Evolutionary conservation across 2,797 vertebrate species (phyloP).

Genomic region (Sebastes melanostomus): DNA sequence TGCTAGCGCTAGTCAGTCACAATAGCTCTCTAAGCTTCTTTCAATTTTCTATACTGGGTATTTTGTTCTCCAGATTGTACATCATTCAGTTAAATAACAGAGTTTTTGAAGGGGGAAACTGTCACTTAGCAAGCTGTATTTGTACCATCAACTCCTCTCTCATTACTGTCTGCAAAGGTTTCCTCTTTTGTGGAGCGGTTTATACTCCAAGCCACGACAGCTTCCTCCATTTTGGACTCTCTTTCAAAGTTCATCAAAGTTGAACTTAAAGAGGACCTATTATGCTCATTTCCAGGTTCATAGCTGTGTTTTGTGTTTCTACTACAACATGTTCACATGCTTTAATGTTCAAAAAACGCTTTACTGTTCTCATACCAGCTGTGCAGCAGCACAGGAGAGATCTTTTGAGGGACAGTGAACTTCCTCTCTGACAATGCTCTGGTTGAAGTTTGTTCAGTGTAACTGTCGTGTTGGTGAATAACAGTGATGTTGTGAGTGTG

Average conservation of each 20-base stretch:
- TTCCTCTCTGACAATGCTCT: slow-evolving; percentile 4
- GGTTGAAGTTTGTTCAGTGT: slow-evolving; percentile 27
- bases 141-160: background rate
- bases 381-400: background rate
- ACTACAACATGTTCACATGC: no score
- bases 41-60: background rate
- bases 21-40: background rate
- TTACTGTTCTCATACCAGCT: no score
- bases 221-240: background rate
- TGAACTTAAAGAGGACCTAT: background rate
- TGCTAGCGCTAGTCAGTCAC: background rate
- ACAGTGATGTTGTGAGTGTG: slow-evolving; percentile 42
- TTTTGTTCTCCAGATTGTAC: background rate
- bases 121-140: background rate
- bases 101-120: background rate
- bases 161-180: background rate
- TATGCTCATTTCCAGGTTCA: no score
- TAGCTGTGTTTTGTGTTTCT: background rate
- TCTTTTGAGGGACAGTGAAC: background rate
- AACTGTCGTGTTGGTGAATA: slow-evolving; percentile 41
- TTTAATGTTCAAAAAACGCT: no score
- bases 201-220: background rate
- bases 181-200: background rate
- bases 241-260: background rate
- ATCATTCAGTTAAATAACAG: background rate